Conservation (phyloP, 2,797 vertebrate species). For the Distichodus sexfasciatus region DNA sequence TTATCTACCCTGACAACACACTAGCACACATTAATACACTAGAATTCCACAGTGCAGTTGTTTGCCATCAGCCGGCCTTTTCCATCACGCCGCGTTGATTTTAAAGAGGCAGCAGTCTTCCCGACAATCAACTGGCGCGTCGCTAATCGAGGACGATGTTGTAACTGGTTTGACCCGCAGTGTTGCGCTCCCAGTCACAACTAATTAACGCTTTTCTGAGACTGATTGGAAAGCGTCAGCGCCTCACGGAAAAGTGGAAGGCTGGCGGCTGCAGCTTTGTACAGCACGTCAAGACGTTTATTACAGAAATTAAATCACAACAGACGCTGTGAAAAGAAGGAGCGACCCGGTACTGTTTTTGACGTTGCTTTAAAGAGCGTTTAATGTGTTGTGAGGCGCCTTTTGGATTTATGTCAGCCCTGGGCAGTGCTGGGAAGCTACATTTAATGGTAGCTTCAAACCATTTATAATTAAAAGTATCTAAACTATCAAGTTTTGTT, state of each 20-base stretch:
- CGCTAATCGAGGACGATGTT: slow-evolving; percentile 72
- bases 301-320: slow-evolving; percentile 58
- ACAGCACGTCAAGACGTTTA: slow-evolving; percentile 58
- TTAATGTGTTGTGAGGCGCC: slow-evolving; percentile 48
- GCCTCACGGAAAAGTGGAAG: slow-evolving; percentile 60
- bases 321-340: slow-evolving; percentile 53
- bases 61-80: background rate
- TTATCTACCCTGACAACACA: too few relatives aligned
- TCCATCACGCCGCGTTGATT: too few relatives aligned
- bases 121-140: slow-evolving; percentile 55
- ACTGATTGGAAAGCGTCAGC: slow-evolving; percentile 73
- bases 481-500: too few relatives aligned
- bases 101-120: slow-evolving; percentile 47
- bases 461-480: too few relatives aligned
- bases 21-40: too few relatives aligned
- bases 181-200: slow-evolving; percentile 72
- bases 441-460: background rate
- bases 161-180: slow-evolving; percentile 73
- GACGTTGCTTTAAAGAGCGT: slow-evolving; percentile 35
- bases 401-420: slow-evolving; percentile 47
- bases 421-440: too few relatives aligned
- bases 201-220: slow-evolving; percentile 74
- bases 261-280: slow-evolving; percentile 65
- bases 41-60: too few relatives aligned
- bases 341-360: slow-evolving; percentile 47